phyloP scores from a whole-genome alignment of 2,113 vertebrate genomes.

The Dicerorhinus sumatrensis region DNA sequence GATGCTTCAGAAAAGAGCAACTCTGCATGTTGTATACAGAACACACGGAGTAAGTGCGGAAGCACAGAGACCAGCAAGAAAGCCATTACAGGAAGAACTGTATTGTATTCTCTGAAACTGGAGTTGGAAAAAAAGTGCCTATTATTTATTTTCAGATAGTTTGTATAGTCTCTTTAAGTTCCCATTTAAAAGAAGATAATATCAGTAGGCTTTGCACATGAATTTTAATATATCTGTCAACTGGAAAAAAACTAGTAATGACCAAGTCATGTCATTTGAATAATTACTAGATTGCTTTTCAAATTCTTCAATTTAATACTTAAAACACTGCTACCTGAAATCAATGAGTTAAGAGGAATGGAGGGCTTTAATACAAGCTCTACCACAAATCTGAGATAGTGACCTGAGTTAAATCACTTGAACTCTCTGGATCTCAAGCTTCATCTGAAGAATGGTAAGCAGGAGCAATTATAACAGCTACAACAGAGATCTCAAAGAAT shows the following conservation, averaged over 20 bases:
- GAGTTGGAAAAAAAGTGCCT: neutral
- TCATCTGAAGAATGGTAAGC: neutral
- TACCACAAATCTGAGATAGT: neutral
- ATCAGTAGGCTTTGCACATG: neutral
- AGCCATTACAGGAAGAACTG: neutral
- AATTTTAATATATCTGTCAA: neutral
- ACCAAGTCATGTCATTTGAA: neutral
- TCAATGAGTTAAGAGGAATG: neutral
- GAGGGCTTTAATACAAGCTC: conserved; percentile 1
- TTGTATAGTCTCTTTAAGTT: conserved; percentile 19
- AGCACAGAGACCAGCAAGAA: conserved; percentile 1
- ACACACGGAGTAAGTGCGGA: neutral
- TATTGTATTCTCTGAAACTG: neutral
- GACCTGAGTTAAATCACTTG: neutral
- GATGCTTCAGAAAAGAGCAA: conserved; percentile 37
- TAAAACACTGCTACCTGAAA: neutral
- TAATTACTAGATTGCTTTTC: conserved; percentile 29
- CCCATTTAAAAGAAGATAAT: conserved; percentile 1
- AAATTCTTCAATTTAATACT: conserved; percentile 50
- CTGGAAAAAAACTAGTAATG: neutral
- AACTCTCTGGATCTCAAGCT: neutral
- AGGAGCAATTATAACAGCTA: neutral
- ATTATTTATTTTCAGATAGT: conserved; percentile 7
- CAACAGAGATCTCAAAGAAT: neutral
- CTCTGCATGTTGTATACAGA: neutral